These are phyloP conservation scores for Bufo gargarizans DNA, from an alignment of 2,113 vertebrate species.

Conservation along the genomic window DNA sequence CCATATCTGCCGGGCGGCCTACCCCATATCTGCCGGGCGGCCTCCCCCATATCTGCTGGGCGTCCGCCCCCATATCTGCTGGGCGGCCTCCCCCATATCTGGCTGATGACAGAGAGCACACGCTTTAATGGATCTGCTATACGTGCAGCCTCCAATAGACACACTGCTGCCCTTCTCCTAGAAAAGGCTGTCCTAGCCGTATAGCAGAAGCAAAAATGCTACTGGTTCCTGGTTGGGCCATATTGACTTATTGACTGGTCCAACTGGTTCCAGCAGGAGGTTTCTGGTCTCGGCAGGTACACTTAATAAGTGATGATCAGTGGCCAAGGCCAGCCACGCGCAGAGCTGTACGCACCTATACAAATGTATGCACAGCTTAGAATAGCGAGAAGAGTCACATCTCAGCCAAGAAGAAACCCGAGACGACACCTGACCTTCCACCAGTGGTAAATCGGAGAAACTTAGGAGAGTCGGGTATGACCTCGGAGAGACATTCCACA, in stretches of 20 bases:
- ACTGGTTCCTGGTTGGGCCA: too few species aligned
- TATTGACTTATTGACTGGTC: neutral
- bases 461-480: neutral
- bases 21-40: too few species aligned
- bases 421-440: neutral
- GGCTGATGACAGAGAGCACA: too few species aligned
- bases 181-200: too few species aligned
- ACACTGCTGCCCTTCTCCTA: too few species aligned
- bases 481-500: conserved; percentile 50
- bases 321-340: conserved; percentile 25
- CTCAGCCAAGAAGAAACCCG: neutral
- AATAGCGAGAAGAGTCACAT: conserved; percentile 23
- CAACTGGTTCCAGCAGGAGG: neutral
- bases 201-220: neutral
- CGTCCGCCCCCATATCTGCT: too few species aligned
- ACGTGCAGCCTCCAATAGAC: too few species aligned
- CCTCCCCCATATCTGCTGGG: too few species aligned
- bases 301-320: neutral
- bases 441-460: neutral
- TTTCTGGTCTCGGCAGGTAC: neutral
- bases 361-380: conserved; percentile 43
- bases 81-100: too few species aligned
- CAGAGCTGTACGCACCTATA: conserved; percentile 4
- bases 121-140: too few species aligned
- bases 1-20: too few species aligned